Evolutionary conservation across 1,140 invertebrate genomes (phyloP).

Genomic region (Drosophila littoralis): DNA sequence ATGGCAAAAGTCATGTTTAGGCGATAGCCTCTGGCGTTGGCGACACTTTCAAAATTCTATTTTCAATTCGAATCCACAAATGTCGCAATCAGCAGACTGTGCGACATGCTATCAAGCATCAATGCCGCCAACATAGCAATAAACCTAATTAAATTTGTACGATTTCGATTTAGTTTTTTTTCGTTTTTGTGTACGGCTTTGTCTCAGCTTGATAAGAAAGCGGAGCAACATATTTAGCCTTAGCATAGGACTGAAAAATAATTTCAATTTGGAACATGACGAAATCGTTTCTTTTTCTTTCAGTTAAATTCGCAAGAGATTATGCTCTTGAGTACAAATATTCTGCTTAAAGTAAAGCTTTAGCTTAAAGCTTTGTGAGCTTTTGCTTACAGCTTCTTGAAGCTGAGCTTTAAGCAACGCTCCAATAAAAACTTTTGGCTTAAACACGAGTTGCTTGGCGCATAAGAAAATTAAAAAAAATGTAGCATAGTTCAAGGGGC

Average conservation of each 20-base stretch:
- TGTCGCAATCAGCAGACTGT: slow-evolving; percentile 66
- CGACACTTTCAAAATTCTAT: slow-evolving; percentile 62
- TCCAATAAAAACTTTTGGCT: neutral
- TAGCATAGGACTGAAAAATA: slow-evolving; percentile 6
- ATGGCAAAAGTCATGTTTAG: slow-evolving; percentile 59
- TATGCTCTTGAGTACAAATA: too few species aligned
- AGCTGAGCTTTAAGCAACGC: neutral
- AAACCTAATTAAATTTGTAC: slow-evolving; percentile 75
- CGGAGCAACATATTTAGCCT: slow-evolving; percentile 3
- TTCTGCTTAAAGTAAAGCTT: neutral
- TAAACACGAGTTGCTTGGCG: neutral
- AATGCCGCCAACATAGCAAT: slow-evolving; percentile 81
- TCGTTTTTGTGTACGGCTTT: neutral
- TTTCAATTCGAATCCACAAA: slow-evolving; percentile 56
- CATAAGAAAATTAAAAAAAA: neutral
- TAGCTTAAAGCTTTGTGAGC: neutral
- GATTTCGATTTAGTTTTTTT: slow-evolving; percentile 35
- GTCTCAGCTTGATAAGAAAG: slow-evolving; percentile 18
- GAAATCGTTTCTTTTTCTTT: slow-evolving; percentile 3
- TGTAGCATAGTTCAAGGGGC: slow-evolving; percentile 54
- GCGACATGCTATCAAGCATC: slow-evolving; percentile 68
- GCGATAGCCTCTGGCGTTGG: slow-evolving; percentile 69
- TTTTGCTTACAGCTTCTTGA: neutral
- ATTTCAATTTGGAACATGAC: slow-evolving; percentile 1
- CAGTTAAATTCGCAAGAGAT: neutral